These are phyloP conservation scores for Disparrhopalites patrizii DNA, from an alignment of 2,888 invertebrate genomes.

Conservation along the genomic window DNA sequence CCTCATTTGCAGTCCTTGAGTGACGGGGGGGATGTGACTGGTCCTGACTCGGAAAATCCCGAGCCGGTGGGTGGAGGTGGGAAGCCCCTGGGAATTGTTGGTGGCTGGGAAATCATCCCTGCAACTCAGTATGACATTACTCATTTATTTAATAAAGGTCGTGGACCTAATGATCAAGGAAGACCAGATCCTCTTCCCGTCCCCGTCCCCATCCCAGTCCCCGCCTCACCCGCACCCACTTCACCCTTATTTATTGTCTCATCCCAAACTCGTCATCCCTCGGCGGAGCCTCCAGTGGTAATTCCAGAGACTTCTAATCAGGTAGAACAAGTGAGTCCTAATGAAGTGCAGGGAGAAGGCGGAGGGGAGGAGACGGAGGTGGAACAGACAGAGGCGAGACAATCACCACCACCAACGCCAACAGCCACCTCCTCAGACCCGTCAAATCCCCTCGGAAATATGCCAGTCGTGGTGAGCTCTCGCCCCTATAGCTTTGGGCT, in stretches of 20 bases:
- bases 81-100: conserved; percentile 2
- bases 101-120: conserved; percentile 47
- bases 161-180: background rate
- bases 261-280: background rate
- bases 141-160: conserved; percentile 40
- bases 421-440: background rate
- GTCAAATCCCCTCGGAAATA: background rate
- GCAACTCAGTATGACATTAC: conserved; percentile 47
- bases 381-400: no score
- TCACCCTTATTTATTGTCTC: conserved; percentile 39
- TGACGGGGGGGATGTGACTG: background rate
- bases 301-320: background rate
- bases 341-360: background rate
- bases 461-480: background rate
- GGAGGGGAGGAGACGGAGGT: no score
- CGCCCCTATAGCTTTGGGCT: conserved; percentile 35
- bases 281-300: background rate
- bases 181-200: background rate
- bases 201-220: conserved; percentile 43
- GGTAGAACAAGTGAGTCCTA: background rate
- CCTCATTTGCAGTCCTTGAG: conserved; percentile 29
- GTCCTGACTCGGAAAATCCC: background rate
- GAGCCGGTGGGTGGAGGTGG: no score
- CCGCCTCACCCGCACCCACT: conserved; percentile 38
- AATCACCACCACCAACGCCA: background rate